Evolutionary conservation across 2,113 vertebrate genomes (phyloP), one percentile per base, ranked within the genome.

Genomic region (Macquaria ambigua): DNA sequence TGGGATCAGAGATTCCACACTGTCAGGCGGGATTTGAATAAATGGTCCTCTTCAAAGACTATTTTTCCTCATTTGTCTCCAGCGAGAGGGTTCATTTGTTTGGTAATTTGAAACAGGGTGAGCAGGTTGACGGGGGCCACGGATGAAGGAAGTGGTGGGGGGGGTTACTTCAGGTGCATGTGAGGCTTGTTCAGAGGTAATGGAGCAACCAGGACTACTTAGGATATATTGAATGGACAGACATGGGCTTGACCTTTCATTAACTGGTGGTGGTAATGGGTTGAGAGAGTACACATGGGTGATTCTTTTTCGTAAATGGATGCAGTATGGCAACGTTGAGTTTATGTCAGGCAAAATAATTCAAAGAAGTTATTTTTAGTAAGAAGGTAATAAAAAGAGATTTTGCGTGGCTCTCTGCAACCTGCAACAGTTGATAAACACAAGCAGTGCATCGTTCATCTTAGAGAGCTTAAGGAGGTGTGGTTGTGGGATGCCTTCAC

Each of bases 11-110:
- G 89, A 92, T 90, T 92, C 81, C 41, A 61, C 66, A 64, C 83
- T 91, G 90, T 88, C 94, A 90, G 83, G 63, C 48, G 67, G 90
- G 91, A 95, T 94, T 92, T 93, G 68, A 94, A 94, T 93, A 93
- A 94, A 95, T 91, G 90, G 81, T 79, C 76, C 72, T 86, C 83
- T 92, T 94, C 91, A 92, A 92, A 89, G 89, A 83, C 90, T 37
- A 93, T 94, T 94, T 92, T 92, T 95, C 88, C 92, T 94, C 90
- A 94, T 94, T 95, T 94, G 90, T 92, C 83, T 91, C 81, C 79
- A 67, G 91, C 48, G 73, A 79, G 84, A 86, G 62, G 94, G 88
- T 94, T 94, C 90, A 94, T 94, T 95, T 95, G 90, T 93, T 92
- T 93, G 89, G 83, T 88, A 90, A 94, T 93, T 94, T 93, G 84